Evolutionary conservation across 2,113 vertebrate species (phyloP).

Genomic region (Lampris megalopsis): DNA sequence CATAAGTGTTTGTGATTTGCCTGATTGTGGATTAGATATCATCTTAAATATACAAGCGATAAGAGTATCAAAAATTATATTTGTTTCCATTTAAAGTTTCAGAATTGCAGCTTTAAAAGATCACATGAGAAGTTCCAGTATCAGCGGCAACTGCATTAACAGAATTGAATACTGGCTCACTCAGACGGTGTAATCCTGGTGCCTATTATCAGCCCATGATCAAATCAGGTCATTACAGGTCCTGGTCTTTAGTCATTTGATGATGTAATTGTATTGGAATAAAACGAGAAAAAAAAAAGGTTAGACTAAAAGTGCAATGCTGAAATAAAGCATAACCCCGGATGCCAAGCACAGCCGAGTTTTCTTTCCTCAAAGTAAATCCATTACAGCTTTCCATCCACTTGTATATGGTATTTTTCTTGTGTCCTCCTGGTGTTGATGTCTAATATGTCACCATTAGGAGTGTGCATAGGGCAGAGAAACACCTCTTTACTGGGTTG

Average conservation of each 20-base stretch:
- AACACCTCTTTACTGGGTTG: constrained; percentile 31
- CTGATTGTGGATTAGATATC: too few species aligned
- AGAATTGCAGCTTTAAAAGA: too few species aligned
- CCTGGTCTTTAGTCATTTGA: constrained; percentile 53
- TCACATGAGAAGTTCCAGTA: too few species aligned
- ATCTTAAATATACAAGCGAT: too few species aligned
- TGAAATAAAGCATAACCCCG: not conserved
- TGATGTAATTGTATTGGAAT: constrained; percentile 26
- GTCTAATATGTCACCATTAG: not conserved
- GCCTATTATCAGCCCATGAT: constrained; percentile 20
- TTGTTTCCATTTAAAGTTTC: too few species aligned
- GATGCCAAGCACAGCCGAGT: constrained; percentile 10
- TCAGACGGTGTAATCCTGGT: constrained; percentile 36
- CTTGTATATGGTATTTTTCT: constrained; percentile 12
- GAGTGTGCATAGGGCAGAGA: not conserved
- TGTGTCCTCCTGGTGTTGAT: too few species aligned
- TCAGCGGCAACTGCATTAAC: constrained; percentile 6
- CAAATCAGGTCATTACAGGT: constrained; percentile 42
- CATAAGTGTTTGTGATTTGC: too few species aligned
- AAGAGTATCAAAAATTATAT: too few species aligned
- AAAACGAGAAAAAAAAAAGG: not conserved
- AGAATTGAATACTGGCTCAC: constrained; percentile 11
- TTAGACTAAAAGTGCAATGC: not conserved
- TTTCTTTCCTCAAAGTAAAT: not conserved
- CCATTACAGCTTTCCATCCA: constrained; percentile 9